Percentiles rank a stretch among this genome's conserved stretches.
Conservation (phyloP, 35 echinoderm and acorn worm genomes). For the Apostichopus japonicus region DNA sequence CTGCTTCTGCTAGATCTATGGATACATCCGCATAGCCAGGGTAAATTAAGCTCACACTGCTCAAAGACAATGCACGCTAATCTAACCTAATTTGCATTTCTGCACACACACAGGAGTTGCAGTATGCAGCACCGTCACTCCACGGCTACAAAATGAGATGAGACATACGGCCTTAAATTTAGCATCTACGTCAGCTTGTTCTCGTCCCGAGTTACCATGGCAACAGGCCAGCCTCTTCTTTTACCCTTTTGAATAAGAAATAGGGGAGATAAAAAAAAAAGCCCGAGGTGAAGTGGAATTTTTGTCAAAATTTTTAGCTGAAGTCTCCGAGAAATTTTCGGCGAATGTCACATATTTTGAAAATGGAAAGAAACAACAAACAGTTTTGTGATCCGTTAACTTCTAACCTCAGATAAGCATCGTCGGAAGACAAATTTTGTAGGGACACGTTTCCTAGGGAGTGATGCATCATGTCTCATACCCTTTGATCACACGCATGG, state of each 20-base stretch:
- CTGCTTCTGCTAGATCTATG: background rate
- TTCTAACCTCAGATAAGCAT: background rate
- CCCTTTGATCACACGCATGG: background rate
- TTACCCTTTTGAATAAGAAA: constrained; percentile 48
- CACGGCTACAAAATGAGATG: background rate
- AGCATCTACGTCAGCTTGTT: constrained; percentile 53
- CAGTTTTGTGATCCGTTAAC: background rate
- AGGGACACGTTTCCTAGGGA: constrained; percentile 30
- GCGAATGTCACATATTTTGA: constrained; percentile 10
- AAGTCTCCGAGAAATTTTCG: constrained; percentile 14
- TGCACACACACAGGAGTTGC: constrained; percentile 23
- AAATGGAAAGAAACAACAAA: background rate
- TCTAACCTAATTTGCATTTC: constrained; percentile 60
- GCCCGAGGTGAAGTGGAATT: constrained; percentile 51
- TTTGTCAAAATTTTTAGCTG: constrained; percentile 31
- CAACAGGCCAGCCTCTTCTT: constrained; percentile 50
- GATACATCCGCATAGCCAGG: constrained; percentile 46
- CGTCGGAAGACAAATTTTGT: background rate
- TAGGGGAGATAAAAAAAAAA: constrained; percentile 9
- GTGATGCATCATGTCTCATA: background rate
- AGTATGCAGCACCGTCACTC: background rate
- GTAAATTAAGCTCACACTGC: constrained; percentile 29
- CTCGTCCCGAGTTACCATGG: constrained; percentile 43
- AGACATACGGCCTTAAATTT: constrained; percentile 24
- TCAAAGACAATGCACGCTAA: constrained; percentile 55